Conservation (phyloP, 2,888 invertebrate genomes). For the Eudasyphora cyanicolor region DNA sequence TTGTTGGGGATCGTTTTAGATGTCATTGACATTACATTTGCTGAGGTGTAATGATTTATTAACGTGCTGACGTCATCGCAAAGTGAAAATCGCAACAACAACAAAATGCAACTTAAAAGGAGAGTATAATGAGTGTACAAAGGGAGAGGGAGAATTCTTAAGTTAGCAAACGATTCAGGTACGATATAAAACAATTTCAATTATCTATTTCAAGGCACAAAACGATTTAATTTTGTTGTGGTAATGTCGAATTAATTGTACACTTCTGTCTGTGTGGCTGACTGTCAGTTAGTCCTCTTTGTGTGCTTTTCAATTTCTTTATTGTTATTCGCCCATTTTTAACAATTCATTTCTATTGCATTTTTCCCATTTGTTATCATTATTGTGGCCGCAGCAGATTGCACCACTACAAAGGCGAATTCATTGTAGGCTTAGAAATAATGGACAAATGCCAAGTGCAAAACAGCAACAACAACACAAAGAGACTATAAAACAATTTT, state of each 20-base stretch:
- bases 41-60: constrained; percentile 29
- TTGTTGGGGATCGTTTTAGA: constrained; percentile 32
- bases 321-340: background rate
- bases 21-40: constrained; percentile 53
- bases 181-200: background rate
- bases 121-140: constrained; percentile 2
- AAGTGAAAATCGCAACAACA: constrained; percentile 52
- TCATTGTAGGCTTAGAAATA: constrained; percentile 51
- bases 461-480: constrained; percentile 47
- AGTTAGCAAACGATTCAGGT: too few species aligned
- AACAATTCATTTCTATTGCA: constrained; percentile 50
- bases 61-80: constrained; percentile 56
- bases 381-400: background rate
- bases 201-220: background rate
- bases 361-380: constrained; percentile 32
- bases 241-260: constrained; percentile 10
- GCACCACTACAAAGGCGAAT: background rate
- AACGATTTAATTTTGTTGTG: background rate
- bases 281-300: constrained; percentile 21
- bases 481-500: constrained; percentile 37
- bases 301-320: background rate
- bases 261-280: constrained; percentile 6
- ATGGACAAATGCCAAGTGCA: constrained; percentile 66
- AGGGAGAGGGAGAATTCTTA: too few species aligned
- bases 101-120: background rate